Conservation (phyloP, 2,797 vertebrate genomes). For the Enteromius fasciolatus region DNA sequence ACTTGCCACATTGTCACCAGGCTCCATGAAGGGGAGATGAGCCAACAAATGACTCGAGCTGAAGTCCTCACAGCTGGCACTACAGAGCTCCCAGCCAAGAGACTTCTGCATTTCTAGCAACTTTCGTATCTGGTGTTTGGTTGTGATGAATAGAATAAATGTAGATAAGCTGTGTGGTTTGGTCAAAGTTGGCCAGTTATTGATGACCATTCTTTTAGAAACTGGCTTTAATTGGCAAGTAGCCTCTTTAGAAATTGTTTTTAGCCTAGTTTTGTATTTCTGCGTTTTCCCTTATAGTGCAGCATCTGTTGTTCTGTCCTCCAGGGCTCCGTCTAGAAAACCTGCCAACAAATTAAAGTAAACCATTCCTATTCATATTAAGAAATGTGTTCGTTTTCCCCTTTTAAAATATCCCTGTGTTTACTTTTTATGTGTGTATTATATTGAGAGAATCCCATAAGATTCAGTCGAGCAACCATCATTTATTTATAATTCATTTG, state of each 20-base stretch:
- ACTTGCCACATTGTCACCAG: conserved; percentile 49
- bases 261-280: conserved; percentile 20
- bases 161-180: not conserved
- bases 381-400: conserved; percentile 21
- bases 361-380: conserved; percentile 21
- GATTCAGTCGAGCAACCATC: not conserved
- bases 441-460: conserved; percentile 1
- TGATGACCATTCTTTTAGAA: not conserved
- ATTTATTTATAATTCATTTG: conserved; percentile 17
- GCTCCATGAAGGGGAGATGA: conserved; percentile 46
- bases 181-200: not conserved
- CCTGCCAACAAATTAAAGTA: conserved; percentile 19
- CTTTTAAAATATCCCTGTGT: not conserved
- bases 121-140: not conserved
- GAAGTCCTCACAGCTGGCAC: conserved; percentile 46
- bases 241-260: not conserved
- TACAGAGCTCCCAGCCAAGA: conserved; percentile 9
- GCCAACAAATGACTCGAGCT: conserved; percentile 51
- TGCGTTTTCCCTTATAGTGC: conserved; percentile 26
- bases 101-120: not conserved
- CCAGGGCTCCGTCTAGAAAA: conserved; percentile 33
- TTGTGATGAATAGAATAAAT: not conserved
- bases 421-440: not conserved
- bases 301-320: conserved; percentile 41
- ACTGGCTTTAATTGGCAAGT: conserved; percentile 29